Conservation (phyloP, 2,113 vertebrate species). For the Onychostruthus taczanowskii region DNA sequence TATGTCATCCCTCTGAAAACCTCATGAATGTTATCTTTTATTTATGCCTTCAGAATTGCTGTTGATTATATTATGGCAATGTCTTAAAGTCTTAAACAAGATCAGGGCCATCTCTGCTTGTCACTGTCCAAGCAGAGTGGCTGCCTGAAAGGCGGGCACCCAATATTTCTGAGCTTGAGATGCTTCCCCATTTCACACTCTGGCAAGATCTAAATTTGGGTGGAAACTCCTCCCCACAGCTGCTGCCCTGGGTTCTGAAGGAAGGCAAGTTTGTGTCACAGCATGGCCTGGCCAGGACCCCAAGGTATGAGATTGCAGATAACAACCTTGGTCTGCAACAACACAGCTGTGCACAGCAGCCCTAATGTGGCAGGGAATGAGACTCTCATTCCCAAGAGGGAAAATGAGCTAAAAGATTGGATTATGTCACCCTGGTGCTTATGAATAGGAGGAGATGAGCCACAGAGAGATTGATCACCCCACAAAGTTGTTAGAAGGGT, state of each 20-base stretch:
- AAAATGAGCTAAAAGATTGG: neutral
- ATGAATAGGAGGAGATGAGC: neutral
- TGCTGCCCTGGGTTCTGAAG: neutral
- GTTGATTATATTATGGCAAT: constrained; percentile 47
- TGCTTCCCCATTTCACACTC: neutral
- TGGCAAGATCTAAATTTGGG: neutral
- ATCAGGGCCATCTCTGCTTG: constrained; percentile 14
- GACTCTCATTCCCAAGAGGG: neutral
- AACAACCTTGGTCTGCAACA: neutral
- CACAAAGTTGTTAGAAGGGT: neutral
- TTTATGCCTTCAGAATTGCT: constrained; percentile 53
- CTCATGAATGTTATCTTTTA: constrained; percentile 59
- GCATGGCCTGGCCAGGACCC: neutral
- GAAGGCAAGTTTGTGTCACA: neutral
- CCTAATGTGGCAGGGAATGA: neutral
- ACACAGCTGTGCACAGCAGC: neutral
- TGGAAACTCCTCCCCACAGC: neutral
- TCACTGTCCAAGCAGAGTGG: neutral
- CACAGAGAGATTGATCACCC: neutral
- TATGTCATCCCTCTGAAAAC: constrained; percentile 44
- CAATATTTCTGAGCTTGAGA: neutral
- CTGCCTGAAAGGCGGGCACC: neutral
- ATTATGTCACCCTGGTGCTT: neutral
- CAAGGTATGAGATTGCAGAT: accelerated
- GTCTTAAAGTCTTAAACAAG: constrained; percentile 37